Evolutionary conservation across 2,888 invertebrate species (phyloP).

Genomic region (Tinea semifulvella): DNA sequence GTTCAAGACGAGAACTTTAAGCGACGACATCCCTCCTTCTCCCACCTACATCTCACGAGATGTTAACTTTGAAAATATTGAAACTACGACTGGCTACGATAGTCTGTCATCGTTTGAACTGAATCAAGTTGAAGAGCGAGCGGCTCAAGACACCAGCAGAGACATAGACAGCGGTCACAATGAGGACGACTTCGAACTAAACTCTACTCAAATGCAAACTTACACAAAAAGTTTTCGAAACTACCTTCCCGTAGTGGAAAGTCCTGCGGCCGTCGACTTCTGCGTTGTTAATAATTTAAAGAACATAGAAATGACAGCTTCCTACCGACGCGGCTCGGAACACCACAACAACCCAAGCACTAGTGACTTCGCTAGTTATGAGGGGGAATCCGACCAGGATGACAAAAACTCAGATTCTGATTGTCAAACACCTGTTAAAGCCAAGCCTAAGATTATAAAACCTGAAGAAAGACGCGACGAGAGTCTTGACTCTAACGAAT

Average conservation of each 20-base stretch:
- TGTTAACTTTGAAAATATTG: constrained; percentile 52
- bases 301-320: constrained; percentile 54
- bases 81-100: constrained; percentile 58
- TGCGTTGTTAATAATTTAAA: constrained; percentile 56
- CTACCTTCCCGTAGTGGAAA: constrained; percentile 56
- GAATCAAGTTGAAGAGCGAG: constrained; percentile 42
- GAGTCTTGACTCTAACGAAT: constrained; percentile 55
- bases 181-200: constrained; percentile 75
- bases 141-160: constrained; percentile 38
- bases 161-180: constrained; percentile 73
- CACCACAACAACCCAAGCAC: constrained; percentile 39
- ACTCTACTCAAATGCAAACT: constrained; percentile 66
- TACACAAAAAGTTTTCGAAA: constrained; percentile 64
- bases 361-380: constrained; percentile 58
- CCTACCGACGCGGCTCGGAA: constrained; percentile 34
- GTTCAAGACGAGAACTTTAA: constrained; percentile 77
- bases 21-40: constrained; percentile 60
- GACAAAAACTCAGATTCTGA: constrained; percentile 62
- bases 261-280: constrained; percentile 51
- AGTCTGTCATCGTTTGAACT: constrained; percentile 54
- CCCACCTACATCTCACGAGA: constrained; percentile 56
- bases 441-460: constrained; percentile 69
- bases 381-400: constrained; percentile 61
- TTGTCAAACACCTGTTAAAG: constrained; percentile 36
- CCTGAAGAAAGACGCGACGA: constrained; percentile 48